Base-by-base conservation (phyloP, 2,113 vertebrate genomes). In the Isichthys henryi region DNA sequence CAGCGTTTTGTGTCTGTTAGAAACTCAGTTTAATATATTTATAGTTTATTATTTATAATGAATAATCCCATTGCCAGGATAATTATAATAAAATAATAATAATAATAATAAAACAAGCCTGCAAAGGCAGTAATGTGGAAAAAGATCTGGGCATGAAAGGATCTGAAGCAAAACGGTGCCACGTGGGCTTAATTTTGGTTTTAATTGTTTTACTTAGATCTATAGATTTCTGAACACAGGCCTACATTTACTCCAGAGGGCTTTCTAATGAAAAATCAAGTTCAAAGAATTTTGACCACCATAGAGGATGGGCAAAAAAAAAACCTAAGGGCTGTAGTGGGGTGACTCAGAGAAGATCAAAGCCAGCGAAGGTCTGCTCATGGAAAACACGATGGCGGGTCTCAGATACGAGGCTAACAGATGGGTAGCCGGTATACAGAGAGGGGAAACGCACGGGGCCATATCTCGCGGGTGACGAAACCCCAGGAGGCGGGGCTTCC, bases 201-300 rank as follows among this genome's bases (percentile, higher is more conserved):
- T 91, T 92, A 93, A 93, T 92, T 92, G 92, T 92, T 93, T 91
- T 92, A 93, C 92, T 93, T 91, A 91, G 91, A 93, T 93, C 87
- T 92, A 93, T 92, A 91, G 92, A 93, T 93, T 93, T 91, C 82
- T 86, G 70, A 91, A 89, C 88, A 82, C 62, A 90, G 82, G 50
- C 82, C 82, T 92, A 90, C 89, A 87, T 89, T 43, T 19, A 90
- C 92, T 92, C 92, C 19, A 80, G 92, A 92, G 92, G 91, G 82
- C 23, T 50, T 85, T 74, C 88, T 92, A 93, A 93, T 93, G 90
- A 93, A 93, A 92, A 93, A 93, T 92, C 92, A 91, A 93, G 91
- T 92, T 91, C 90, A 91, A 91, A 92, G 89, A 86, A 90, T 90
- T 88, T 70, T 80, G 86, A 91, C 92, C 91, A 90, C 92, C 91